Base-by-base conservation (phyloP, 1,140 invertebrate genomes). In the Leucophenga varia region DNA sequence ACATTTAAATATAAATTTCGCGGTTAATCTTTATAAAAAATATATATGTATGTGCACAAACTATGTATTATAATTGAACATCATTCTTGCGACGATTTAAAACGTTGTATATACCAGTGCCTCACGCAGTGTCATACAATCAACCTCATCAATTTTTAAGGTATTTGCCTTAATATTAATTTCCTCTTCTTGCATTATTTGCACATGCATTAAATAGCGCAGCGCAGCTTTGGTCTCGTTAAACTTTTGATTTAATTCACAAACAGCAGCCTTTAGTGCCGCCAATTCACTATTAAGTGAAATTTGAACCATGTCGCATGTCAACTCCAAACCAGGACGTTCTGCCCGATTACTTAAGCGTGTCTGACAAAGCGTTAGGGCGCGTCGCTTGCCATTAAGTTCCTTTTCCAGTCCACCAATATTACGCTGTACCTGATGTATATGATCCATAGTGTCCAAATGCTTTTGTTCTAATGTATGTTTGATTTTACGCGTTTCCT, bases 161-260 rank as follows among this genome's bases (percentile, higher is more conserved):
- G 90, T 89, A 65, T 94, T 93, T 39, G 86, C 85, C 78, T 95
- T 95, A 5, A 94, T 81, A 63, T 92, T 91, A 44, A 95, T 91
- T 64, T 95, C 91, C 69, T 94, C 90, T 74, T 95, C 91, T 42
- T 95, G 72, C 64, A 91, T 88, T 36, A 94, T 83, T 77, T 94
- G 89, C 2, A 87, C 88, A 70, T 91, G 88, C 14, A 91, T 75
- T 14, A 95, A 80, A 72, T 89, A 89, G 22, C 90, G 84, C 43
- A 93, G 76, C 0, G 86, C 87, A 19, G 83, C 79, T 51, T 85
- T 82, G n/a, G 86, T 85, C 75, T 90, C 85, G 31, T 79, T 80
- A 9, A 90, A 60, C 67, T 84, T 84, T 55, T 83, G 80, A 51
- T 89, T 86, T 2, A 91, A 67, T 55, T 83, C 79, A 31, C 80